Base-by-base conservation (phyloP, 2,888 invertebrate species). In the Aspidapion aeneum region DNA sequence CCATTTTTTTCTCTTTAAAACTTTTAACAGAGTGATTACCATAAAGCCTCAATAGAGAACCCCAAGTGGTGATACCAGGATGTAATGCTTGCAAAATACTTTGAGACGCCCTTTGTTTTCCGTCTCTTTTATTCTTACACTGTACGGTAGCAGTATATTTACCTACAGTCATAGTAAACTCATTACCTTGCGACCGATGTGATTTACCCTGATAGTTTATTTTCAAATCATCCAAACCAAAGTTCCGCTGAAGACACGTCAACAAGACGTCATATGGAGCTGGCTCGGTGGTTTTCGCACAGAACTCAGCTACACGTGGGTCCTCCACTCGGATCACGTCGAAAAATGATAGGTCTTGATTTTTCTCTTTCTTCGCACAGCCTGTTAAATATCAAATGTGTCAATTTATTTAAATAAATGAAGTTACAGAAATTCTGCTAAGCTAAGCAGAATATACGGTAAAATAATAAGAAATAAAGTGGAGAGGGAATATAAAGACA, bases 51-150 rank as follows among this genome's bases (percentile, higher is more conserved):
- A 98, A 82, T 55, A 98, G 84, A 0, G 97, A 95, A 60, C 98
- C 98, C 96, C 98, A 98, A 1, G 91, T 94, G 21, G 87, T 88
- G 60, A 98, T 92, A 77, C 97, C 94, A 0, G 98, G 98, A 82
- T 98, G 98, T 21, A 99, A 83, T 59, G 90, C 90, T 85, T 93
- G 92, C 55, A 98, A 81, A 71, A 98, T 95, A 7, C 92, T 89
- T 80, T 99, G 98, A 2, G 98, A 93, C 18, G 98, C 98, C 70
- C 92, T 83, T 77, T 99, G 98, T 78, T 98, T 98, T 3, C 98
- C 98, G 68, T 95, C 95, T 73, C 94, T 88, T 80, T 98, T 98
- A 81, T 98, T 98, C 78, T 93, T 92, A 79, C 97, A 96, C n/a
- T 9, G 9, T 48, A 48, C 49, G 9, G 49, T 48, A 9, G 49